These are phyloP conservation scores for Epistrophella euchroma DNA, from an alignment of 2,888 invertebrate genomes.

Conservation along the genomic window DNA sequence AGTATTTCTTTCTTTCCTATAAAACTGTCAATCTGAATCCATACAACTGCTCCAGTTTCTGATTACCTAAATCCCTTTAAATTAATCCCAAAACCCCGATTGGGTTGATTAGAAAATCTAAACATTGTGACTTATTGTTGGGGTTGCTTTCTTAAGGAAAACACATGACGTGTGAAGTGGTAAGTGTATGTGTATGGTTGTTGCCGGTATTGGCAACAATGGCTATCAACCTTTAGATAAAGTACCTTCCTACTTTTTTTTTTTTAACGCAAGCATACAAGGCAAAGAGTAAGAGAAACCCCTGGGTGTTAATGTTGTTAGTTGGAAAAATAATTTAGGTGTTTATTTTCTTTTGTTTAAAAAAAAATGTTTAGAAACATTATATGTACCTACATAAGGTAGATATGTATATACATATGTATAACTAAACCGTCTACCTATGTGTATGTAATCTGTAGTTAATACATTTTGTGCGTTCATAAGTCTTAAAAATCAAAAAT, in stretches of 20 bases:
- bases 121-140: constrained; percentile 62
- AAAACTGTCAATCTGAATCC: constrained; percentile 74
- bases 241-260: constrained; percentile 32
- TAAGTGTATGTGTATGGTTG: constrained; percentile 27
- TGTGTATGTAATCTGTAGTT: too few relatives aligned
- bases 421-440: too few relatives aligned
- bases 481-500: too few relatives aligned
- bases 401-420: too few relatives aligned
- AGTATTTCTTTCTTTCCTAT: constrained; percentile 48
- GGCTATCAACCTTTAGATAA: constrained; percentile 49
- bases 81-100: constrained; percentile 69
- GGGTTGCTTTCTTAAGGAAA: constrained; percentile 50
- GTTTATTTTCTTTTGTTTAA: background rate
- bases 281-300: constrained; percentile 19
- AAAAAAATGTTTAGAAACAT: background rate
- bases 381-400: too few relatives aligned
- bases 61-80: constrained; percentile 73
- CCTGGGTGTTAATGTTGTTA: constrained; percentile 4
- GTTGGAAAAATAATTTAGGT: background rate
- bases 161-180: constrained; percentile 43
- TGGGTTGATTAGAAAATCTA: constrained; percentile 73
- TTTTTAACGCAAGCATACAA: constrained; percentile 1
- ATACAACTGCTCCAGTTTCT: constrained; percentile 65
- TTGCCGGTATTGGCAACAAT: constrained; percentile 24
- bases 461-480: too few relatives aligned